phyloP scores from a whole-genome alignment of 2,888 invertebrate genomes.

The Apamea anceps region DNA sequence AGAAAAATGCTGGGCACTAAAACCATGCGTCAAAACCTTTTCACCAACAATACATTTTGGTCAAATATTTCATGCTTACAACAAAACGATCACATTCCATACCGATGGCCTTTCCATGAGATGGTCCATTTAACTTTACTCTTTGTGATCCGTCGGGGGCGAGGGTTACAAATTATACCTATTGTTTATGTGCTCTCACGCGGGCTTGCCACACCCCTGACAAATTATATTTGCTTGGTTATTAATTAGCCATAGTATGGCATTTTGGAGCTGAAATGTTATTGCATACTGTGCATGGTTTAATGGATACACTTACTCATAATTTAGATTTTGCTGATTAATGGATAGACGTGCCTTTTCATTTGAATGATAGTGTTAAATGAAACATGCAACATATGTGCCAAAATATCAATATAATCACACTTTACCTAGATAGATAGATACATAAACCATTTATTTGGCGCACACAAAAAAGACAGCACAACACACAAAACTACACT shows the following conservation, averaged over 20 bases:
- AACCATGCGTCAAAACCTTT: neutral
- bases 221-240: constrained; percentile 62
- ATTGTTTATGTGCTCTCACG: constrained; percentile 70
- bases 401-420: neutral
- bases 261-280: constrained; percentile 22
- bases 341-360: neutral
- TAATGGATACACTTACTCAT: constrained; percentile 27
- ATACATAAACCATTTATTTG: too few relatives aligned
- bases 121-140: constrained; percentile 70
- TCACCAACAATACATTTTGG: constrained; percentile 10
- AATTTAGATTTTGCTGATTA: constrained; percentile 3
- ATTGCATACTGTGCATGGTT: constrained; percentile 20
- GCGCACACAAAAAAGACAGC: too few relatives aligned
- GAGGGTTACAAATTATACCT: constrained; percentile 71
- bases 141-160: constrained; percentile 68
- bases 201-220: constrained; percentile 57
- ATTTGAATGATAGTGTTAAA: neutral
- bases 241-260: constrained; percentile 42
- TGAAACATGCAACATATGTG: neutral
- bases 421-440: too few relatives aligned
- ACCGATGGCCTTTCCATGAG: constrained; percentile 32
- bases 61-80: constrained; percentile 47
- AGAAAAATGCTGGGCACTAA: neutral
- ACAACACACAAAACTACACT: too few relatives aligned
- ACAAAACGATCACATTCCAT: constrained; percentile 56